These are phyloP conservation scores for Hemicordylus capensis DNA, from an alignment of 2,113 vertebrate species.

Conservation along the genomic window DNA sequence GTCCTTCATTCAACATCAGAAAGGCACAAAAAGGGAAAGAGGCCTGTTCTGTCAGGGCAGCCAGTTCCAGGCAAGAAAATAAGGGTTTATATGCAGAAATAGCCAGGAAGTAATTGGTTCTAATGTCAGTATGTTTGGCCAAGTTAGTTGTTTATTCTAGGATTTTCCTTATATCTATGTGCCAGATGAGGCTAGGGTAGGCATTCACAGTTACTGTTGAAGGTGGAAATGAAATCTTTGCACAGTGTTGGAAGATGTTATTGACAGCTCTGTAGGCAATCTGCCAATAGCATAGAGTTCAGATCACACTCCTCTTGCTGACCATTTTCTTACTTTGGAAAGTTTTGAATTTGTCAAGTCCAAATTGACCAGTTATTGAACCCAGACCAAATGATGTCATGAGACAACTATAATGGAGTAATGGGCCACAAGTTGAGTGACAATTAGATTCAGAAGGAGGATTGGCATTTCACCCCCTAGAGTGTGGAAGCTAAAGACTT, in stretches of 20 bases:
- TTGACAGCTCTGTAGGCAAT: slow-evolving; percentile 16
- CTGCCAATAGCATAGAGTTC: not conserved
- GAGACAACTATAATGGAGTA: too few species aligned
- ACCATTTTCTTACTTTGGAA: not conserved
- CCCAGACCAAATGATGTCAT: too few species aligned
- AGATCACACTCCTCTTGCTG: not conserved
- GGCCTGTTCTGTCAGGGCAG: too few species aligned
- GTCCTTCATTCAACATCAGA: not conserved
- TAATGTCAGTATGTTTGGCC: not conserved
- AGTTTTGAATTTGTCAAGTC: not conserved
- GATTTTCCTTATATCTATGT: not conserved
- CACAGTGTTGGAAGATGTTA: not conserved
- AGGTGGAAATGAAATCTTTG: slow-evolving; percentile 16
- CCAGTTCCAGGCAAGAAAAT: not conserved
- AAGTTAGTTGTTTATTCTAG: not conserved
- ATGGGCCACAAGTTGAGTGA: too few species aligned
- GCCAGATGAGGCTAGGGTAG: not conserved
- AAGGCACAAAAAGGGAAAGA: not conserved
- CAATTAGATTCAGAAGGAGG: too few species aligned
- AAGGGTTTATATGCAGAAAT: not conserved
- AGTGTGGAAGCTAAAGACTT: too few species aligned
- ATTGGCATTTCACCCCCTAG: too few species aligned
- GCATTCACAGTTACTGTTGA: not conserved
- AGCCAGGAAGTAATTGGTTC: not conserved
- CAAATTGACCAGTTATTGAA: not conserved